Evolutionary conservation across 2,888 invertebrate species (phyloP).

Genomic region (Corbicula japonica): DNA sequence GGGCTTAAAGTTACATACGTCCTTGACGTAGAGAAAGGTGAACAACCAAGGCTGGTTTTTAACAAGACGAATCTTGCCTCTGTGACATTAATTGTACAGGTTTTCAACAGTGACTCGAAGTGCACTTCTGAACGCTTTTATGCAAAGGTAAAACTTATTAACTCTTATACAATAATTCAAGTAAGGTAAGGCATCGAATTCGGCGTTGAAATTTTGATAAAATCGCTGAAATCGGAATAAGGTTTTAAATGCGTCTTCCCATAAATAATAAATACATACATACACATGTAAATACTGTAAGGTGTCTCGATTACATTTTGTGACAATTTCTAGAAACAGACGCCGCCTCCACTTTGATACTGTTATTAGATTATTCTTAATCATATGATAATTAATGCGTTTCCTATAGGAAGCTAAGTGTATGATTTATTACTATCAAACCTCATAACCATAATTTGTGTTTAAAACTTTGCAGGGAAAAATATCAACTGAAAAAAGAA

Average conservation of each 20-base stretch:
- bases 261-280: neutral
- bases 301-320: neutral
- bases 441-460: too few species aligned
- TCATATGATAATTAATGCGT: too few species aligned
- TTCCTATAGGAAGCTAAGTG: too few species aligned
- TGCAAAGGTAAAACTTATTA: neutral
- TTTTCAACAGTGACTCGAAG: neutral
- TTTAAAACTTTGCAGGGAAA: too few species aligned
- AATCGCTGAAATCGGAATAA: neutral
- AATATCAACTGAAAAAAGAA: too few species aligned
- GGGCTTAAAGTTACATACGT: slow-evolving; percentile 31
- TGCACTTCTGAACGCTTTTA: neutral
- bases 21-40: slow-evolving; percentile 19
- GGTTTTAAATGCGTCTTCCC: neutral
- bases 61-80: neutral
- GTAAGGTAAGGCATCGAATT: neutral
- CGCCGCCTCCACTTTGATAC: neutral
- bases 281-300: neutral
- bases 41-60: slow-evolving; percentile 26
- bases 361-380: neutral
- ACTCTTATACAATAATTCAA: neutral
- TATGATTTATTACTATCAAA: too few species aligned
- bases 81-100: neutral
- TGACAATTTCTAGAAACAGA: neutral
- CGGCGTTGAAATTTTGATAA: neutral